These are phyloP conservation scores for Spisula solida DNA, from an alignment of 2,888 invertebrate genomes.

Conservation along the genomic window DNA sequence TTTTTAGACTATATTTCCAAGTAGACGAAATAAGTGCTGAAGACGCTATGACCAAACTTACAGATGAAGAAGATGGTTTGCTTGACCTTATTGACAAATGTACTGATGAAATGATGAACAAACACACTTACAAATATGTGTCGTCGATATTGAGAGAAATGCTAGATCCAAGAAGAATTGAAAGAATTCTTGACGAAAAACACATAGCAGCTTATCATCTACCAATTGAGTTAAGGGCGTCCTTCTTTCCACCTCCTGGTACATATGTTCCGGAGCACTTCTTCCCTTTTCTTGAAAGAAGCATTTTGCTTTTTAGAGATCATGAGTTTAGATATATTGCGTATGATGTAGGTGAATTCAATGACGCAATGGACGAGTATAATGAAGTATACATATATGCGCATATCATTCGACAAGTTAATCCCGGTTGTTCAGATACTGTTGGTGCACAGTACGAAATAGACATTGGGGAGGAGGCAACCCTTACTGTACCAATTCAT, in stretches of 20 bases:
- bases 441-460: slow-evolving; percentile 25
- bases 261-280: slow-evolving; percentile 63
- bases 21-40: background rate
- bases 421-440: background rate
- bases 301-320: slow-evolving; percentile 41
- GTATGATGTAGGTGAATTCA: slow-evolving; percentile 59
- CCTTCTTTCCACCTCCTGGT: slow-evolving; percentile 63
- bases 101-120: slow-evolving; percentile 34
- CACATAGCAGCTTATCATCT: slow-evolving; percentile 38
- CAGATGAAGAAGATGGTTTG: slow-evolving; percentile 29
- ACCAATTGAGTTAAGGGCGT: background rate
- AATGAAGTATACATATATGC: slow-evolving; percentile 49
- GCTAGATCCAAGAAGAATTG: slow-evolving; percentile 32
- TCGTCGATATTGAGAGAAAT: slow-evolving; percentile 9
- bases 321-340: slow-evolving; percentile 63
- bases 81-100: slow-evolving; percentile 35
- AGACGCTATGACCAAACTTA: background rate
- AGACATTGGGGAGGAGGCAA: slow-evolving; percentile 24
- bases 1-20: slow-evolving; percentile 32
- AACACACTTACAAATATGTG: background rate
- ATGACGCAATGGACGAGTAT: slow-evolving; percentile 29
- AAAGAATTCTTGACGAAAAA: slow-evolving; percentile 34
- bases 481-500: slow-evolving; percentile 40
- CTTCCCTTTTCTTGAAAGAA: slow-evolving; percentile 59
- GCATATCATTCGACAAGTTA: slow-evolving; percentile 14